Conservation (phyloP, 1,140 invertebrate species). For the Atta cephalotes region DNA sequence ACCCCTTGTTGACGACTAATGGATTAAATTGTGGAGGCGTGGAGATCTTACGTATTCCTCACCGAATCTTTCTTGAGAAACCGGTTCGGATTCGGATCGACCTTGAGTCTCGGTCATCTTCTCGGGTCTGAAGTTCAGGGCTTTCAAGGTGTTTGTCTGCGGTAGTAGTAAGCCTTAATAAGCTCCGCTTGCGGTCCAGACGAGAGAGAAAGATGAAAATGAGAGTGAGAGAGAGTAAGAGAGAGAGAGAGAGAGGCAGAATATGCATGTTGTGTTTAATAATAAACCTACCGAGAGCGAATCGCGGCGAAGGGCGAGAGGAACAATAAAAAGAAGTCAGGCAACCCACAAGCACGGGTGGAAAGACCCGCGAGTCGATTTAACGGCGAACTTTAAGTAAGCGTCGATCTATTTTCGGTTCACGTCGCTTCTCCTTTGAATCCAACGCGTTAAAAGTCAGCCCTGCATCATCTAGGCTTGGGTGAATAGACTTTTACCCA, state of each 20-base stretch:
- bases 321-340: constrained; percentile 59
- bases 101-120: constrained; percentile 72
- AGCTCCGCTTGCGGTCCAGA: constrained; percentile 53
- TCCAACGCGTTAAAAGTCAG: constrained; percentile 39
- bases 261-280: constrained; percentile 66
- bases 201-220: constrained; percentile 15
- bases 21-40: constrained; percentile 63
- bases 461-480: neutral
- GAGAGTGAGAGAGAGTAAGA: neutral
- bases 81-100: constrained; percentile 74
- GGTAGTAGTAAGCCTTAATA: constrained; percentile 66
- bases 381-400: constrained; percentile 69
- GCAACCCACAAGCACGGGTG: constrained; percentile 1
- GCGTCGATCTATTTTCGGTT: constrained; percentile 70
- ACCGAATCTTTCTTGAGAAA: constrained; percentile 72
- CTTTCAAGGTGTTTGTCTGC: constrained; percentile 63
- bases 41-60: constrained; percentile 69
- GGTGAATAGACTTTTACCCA: neutral
- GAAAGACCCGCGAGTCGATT: constrained; percentile 52
- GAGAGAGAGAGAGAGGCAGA: neutral
- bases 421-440: constrained; percentile 33
- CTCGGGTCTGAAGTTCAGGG: constrained; percentile 74
- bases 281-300: constrained; percentile 66
- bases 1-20: constrained; percentile 13
- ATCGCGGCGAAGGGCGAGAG: constrained; percentile 31